Percentiles rank a stretch among this genome's conserved stretches.
Conservation (phyloP, 1,140 invertebrate species). For the Globodera rostochiensis region DNA sequence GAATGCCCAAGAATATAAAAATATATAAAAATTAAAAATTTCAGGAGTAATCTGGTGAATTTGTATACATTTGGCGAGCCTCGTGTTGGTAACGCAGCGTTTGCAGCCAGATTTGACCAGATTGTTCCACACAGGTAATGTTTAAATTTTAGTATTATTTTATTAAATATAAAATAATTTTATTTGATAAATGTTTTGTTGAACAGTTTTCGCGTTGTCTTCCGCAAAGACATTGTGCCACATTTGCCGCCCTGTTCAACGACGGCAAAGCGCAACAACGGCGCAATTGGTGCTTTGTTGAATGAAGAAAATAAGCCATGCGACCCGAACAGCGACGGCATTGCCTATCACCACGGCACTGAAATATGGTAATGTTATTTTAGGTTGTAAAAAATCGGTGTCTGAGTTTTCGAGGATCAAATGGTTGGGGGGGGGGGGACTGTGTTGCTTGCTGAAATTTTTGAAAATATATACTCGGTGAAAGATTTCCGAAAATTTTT, state of each 20-base stretch:
- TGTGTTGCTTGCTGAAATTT: no score
- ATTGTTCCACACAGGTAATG: slow-evolving; percentile 48
- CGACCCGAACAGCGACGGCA: slow-evolving; percentile 32
- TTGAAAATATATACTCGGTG: no score
- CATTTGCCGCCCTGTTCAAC: slow-evolving; percentile 46
- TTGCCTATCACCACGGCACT: slow-evolving; percentile 43
- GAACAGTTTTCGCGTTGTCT: slow-evolving; percentile 46
- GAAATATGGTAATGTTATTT: slow-evolving; percentile 37
- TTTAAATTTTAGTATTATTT: not conserved
- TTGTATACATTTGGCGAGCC: slow-evolving; percentile 52
- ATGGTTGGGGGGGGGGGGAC: no score
- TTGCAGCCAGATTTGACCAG: slow-evolving; percentile 43
- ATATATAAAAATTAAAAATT: not conserved
- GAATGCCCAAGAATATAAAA: not conserved
- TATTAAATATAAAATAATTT: not conserved
- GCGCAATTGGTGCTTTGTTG: not conserved
- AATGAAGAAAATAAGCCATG: slow-evolving; percentile 41
- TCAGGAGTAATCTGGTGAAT: slow-evolving; percentile 34
- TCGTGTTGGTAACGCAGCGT: slow-evolving; percentile 43
- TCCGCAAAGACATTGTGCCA: slow-evolving; percentile 50
- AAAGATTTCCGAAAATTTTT: no score
- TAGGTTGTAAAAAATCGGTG: not conserved
- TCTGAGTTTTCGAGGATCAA: no score
- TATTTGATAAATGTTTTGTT: not conserved
- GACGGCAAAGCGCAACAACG: slow-evolving; percentile 15